Base-by-base conservation (phyloP, 1,140 invertebrate species). In the Nephotettix cincticeps region DNA sequence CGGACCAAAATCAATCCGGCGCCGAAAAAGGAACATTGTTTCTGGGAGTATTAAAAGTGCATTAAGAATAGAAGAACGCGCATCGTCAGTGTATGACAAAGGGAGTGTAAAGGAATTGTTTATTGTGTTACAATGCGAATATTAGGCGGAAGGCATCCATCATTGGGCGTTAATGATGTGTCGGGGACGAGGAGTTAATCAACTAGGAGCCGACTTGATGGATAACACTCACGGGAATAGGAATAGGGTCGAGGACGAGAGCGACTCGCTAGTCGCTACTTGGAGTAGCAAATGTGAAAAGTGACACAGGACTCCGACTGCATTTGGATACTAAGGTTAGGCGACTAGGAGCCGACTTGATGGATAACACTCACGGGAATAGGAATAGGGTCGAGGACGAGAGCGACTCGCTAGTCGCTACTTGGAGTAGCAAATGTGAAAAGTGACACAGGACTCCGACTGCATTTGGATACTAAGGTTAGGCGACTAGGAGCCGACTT, bases 91-190 rank as follows among this genome's bases (percentile, higher is more conserved):
- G 36, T 67, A 40, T 67, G 64, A 67, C 64, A 67, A 67, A 45
- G 63, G 29, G 63, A 43, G 28, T 40, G 28, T 19, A 21, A 43
- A 21, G 64, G 64, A 43, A 32, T 36, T 65, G 63, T 65, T 65
- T 65, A 65, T 65, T 4, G 63, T 65, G 63, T n/a, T 40, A 65
- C 32, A 67, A 67, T 67, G 64, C 64, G 64, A 67, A 67, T 43
- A 43, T 67, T 67, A 67, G 64, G 30, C 64, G 64, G 64, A 67
- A 67, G 23, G 40, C 64, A 67, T 67, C 64, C 32, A 67, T 67
- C 64, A 67, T 45, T 21, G 9, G 23, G 21, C 23, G 32, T 43
- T 67, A 67, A 67, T 67, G 64, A 67, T 43, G 40, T 67, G 64
- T 67, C 64, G 23, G 9, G 56, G 61, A 32, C 27, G 30, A 65